These are phyloP conservation scores for Podilymbus podiceps DNA, from an alignment of 2,113 vertebrate genomes.

Conservation along the genomic window DNA sequence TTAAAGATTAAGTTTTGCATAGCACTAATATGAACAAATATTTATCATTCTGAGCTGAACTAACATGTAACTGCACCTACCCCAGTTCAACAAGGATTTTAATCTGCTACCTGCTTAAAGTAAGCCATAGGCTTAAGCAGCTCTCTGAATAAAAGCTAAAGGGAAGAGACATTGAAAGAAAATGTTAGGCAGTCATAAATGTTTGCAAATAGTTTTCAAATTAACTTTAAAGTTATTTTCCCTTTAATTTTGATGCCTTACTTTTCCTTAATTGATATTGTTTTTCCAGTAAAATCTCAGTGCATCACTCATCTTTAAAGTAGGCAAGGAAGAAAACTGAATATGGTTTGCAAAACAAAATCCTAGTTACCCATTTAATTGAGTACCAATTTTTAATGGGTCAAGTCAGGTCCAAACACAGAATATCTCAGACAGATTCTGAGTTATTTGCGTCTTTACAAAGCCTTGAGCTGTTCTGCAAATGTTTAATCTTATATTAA, in stretches of 20 bases:
- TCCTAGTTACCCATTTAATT: not conserved
- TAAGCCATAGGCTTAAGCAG: not conserved
- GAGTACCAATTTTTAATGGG: not conserved
- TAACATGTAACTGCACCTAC: not conserved
- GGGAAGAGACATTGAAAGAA: not conserved
- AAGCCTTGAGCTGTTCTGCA: not conserved
- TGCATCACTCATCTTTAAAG: not conserved
- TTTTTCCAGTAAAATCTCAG: not conserved
- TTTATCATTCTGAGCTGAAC: not conserved
- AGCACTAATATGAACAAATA: not conserved
- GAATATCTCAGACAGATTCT: not conserved
- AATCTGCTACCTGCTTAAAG: not conserved
- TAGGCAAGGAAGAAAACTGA: not conserved
- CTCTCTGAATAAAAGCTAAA: conserved; percentile 10
- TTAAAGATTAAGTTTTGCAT: not conserved
- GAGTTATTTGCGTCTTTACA: not conserved
- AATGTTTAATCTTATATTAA: not conserved
- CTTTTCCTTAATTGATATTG: not conserved
- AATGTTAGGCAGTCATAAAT: not conserved
- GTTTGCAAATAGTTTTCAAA: not conserved
- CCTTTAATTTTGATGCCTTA: not conserved
- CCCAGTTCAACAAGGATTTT: not conserved
- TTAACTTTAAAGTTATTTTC: not conserved
- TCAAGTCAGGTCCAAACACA: not conserved
- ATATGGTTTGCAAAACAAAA: not conserved